Evolutionary conservation across 2,113 vertebrate genomes (phyloP), one percentile per base, ranked within the genome.

Genomic region (Paraplagusia blochii): DNA sequence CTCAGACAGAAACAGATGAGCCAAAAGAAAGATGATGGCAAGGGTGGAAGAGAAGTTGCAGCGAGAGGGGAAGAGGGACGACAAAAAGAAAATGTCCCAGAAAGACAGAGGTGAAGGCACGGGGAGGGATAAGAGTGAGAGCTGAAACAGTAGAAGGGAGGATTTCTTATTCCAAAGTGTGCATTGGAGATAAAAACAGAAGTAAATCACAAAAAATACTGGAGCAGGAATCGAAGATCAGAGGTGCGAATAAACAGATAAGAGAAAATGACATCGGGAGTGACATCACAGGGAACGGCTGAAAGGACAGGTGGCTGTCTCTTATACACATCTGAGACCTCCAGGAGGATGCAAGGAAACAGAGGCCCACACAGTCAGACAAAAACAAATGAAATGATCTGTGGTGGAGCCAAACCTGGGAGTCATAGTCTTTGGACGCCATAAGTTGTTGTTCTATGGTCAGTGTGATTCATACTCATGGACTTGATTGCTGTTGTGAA

Each of bases 1-100:
- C 87, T 68, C 63, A 34, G 81, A 78, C 79, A 85, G 70, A 66
- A 68, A 83, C 77, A 81, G 73, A 82, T 76, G 71, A 80, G 58
- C 49, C 50, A 44, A 66, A 71, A 77, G 77, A 82, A 63, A 8
- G 66, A 80, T 77, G 65, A 48, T 76, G 53, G 57, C 17, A 55
- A n/a, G n/a, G n/a, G 56, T 53, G 22, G 22, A 55, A 2, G 44
- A 63, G 50, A 55, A 34, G 44, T 13, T 38, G 18, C 48, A 63
- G 17, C n/a, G 34, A 59, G 39, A 58, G 57, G 62, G 59, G 65
- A 54, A 45, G 60, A 66, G 1, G 47, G 56, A 50, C 44, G 46
- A 62, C 52, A 29, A 58, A 59, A 40, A 48, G 57, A 48, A 52
- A 48, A 57, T n/a, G n/a, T n/a, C 22, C 22, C 22, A 51, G 58